A percentile compares a stretch with the other conserved stretches of the same genome.
phyloP scores from a whole-genome alignment of 1,140 invertebrate species.

The Drusus annulatus region DNA sequence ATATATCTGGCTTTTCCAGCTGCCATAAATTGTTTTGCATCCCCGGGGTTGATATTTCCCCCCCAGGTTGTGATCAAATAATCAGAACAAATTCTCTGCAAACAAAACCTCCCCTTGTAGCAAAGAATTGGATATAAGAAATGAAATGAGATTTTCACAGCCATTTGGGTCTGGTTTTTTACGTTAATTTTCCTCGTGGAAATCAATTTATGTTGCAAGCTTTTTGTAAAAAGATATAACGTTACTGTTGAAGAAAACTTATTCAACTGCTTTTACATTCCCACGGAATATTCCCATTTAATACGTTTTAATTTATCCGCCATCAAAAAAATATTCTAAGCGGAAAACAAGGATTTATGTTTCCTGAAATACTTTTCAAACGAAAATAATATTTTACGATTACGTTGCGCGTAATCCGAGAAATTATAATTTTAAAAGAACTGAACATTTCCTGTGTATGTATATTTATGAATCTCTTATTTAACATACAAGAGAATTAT shows the following conservation, averaged over 20 bases:
- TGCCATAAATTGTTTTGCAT: conserved; percentile 54
- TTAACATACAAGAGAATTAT: too few relatives aligned
- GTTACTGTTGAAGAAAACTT: not conserved
- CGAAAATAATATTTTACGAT: not conserved
- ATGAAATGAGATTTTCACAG: conserved; percentile 36
- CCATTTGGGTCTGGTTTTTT: conserved; percentile 26
- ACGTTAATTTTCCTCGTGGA: not conserved
- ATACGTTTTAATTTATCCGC: not conserved
- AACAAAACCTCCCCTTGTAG: conserved; percentile 33
- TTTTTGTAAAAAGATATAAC: not conserved
- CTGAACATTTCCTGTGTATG: too few relatives aligned
- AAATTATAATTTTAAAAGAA: too few relatives aligned
- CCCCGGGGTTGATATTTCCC: conserved; percentile 39
- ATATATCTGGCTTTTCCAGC: conserved; percentile 47
- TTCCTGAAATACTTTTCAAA: not conserved
- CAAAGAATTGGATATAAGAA: conserved; percentile 38
- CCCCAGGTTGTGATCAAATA: conserved; percentile 36
- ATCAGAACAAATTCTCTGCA: conserved; percentile 17
- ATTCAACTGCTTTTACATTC: not conserved
- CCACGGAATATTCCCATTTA: not conserved
- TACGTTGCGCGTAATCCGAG: not conserved
- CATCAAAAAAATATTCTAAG: too few relatives aligned
- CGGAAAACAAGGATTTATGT: not conserved
- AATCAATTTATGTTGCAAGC: not conserved
- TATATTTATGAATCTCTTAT: too few relatives aligned